A percentile compares a stretch with the other conserved stretches of the same genome.
These are phyloP conservation scores for Pediacus dermestoides DNA, from an alignment of 2,888 invertebrate genomes.

Conservation along the genomic window DNA sequence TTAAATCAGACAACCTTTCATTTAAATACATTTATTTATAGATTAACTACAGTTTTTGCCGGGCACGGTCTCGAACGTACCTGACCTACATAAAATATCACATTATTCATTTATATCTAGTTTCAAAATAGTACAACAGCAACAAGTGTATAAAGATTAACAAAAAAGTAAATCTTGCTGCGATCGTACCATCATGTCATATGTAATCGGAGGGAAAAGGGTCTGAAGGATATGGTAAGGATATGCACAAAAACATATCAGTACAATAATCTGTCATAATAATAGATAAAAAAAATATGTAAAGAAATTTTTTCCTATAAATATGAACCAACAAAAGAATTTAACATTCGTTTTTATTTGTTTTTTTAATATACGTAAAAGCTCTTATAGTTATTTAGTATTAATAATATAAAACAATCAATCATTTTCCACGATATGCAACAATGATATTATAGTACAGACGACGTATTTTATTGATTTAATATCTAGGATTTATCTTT, in stretches of 20 bases:
- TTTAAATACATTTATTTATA: too few species aligned
- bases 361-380: too few species aligned
- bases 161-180: slow-evolving; percentile 21
- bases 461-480: too few species aligned
- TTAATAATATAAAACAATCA: slow-evolving; percentile 10
- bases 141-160: slow-evolving; percentile 29
- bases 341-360: too few species aligned
- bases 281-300: slow-evolving; percentile 18
- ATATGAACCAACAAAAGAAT: too few species aligned
- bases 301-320: slow-evolving; percentile 10
- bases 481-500: neutral
- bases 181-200: slow-evolving; percentile 21
- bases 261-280: too few species aligned
- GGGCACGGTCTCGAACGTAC: too few species aligned
- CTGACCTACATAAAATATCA: slow-evolving; percentile 50
- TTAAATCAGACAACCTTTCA: too few species aligned
- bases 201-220: too few species aligned
- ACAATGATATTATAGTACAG: slow-evolving; percentile 20
- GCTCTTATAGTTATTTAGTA: neutral
- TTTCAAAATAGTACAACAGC: slow-evolving; percentile 22
- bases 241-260: slow-evolving; percentile 35
- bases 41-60: too few species aligned
- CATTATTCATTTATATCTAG: slow-evolving; percentile 46
- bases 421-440: slow-evolving; percentile 19
- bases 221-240: slow-evolving; percentile 27